phyloP scores from a whole-genome alignment of 2,797 vertebrate genomes.

The Chelmon rostratus region DNA sequence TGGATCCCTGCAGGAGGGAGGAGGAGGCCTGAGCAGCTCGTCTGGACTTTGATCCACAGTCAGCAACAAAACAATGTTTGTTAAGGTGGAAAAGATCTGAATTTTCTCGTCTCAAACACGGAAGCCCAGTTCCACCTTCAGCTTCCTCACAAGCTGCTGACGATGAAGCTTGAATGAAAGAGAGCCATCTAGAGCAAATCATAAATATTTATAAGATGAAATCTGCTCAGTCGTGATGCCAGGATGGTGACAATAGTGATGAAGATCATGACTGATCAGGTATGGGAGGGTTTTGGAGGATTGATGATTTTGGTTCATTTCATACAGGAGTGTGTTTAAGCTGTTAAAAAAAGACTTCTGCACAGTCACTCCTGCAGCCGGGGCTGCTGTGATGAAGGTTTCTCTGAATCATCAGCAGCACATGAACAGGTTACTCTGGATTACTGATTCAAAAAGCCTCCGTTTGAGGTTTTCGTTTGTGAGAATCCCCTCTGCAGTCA shows the following conservation, averaged over 20 bases:
- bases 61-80: slow-evolving; percentile 78
- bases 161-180: neutral
- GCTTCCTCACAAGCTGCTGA: neutral
- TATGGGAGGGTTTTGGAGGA: neutral
- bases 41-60: slow-evolving; percentile 76
- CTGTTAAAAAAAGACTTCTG: slow-evolving; percentile 17
- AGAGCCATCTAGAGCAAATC: neutral
- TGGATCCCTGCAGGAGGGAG: slow-evolving; percentile 80
- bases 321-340: neutral
- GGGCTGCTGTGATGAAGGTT: slow-evolving; percentile 5
- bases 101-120: slow-evolving; percentile 65
- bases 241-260: neutral
- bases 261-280: slow-evolving; percentile 4
- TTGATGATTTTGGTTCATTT: neutral
- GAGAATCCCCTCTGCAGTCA: slow-evolving; percentile 48
- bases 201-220: neutral
- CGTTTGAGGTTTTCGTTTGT: slow-evolving; percentile 29
- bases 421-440: slow-evolving; percentile 16
- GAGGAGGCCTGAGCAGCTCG: slow-evolving; percentile 75
- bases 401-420: slow-evolving; percentile 36
- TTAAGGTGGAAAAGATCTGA: slow-evolving; percentile 80
- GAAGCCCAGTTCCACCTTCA: neutral
- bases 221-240: neutral
- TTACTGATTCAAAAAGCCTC: neutral
- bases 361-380: slow-evolving; percentile 36